Evolutionary conservation across 2,797 vertebrate species (phyloP).

Genomic region (Danio choprae): DNA sequence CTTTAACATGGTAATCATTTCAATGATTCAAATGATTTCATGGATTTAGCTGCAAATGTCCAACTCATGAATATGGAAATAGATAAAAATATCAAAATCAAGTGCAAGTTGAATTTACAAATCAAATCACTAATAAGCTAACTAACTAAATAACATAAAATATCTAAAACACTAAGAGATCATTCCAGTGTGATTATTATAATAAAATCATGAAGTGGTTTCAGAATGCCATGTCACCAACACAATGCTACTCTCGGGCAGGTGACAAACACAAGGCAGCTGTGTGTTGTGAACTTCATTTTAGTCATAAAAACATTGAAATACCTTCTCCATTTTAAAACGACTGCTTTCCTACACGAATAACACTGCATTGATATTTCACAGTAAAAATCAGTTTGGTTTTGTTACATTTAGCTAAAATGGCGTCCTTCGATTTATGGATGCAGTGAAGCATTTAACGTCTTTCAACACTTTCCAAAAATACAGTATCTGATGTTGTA

Average conservation of each 20-base stretch:
- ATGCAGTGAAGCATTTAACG: slow-evolving; percentile 3
- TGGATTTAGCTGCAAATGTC: slow-evolving; percentile 2
- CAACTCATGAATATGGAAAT: background rate
- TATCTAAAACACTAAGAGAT: too few relatives aligned
- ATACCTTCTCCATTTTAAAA: slow-evolving; percentile 9
- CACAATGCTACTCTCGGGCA: slow-evolving; percentile 61
- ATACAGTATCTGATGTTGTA: slow-evolving; percentile 39
- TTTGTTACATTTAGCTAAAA: slow-evolving; percentile 29
- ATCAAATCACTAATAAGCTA: background rate
- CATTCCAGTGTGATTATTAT: background rate
- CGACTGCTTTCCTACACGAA: background rate
- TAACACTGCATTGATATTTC: slow-evolving; percentile 33
- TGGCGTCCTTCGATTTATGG: background rate
- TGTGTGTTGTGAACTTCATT: slow-evolving; percentile 50
- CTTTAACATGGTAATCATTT: background rate
- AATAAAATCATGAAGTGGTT: slow-evolving; percentile 47
- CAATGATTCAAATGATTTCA: background rate
- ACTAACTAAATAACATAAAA: slow-evolving; percentile 13
- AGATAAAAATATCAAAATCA: slow-evolving; percentile 4
- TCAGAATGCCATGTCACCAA: slow-evolving; percentile 53
- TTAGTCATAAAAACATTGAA: slow-evolving; percentile 34
- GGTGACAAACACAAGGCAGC: slow-evolving; percentile 65
- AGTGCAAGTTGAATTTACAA: background rate
- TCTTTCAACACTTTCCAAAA: slow-evolving; percentile 29
- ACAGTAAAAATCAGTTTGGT: slow-evolving; percentile 45